Evolutionary conservation across 2,888 invertebrate species (phyloP), one percentile per base, ranked within the genome.

Genomic region (Therioaphis trifolii): DNA sequence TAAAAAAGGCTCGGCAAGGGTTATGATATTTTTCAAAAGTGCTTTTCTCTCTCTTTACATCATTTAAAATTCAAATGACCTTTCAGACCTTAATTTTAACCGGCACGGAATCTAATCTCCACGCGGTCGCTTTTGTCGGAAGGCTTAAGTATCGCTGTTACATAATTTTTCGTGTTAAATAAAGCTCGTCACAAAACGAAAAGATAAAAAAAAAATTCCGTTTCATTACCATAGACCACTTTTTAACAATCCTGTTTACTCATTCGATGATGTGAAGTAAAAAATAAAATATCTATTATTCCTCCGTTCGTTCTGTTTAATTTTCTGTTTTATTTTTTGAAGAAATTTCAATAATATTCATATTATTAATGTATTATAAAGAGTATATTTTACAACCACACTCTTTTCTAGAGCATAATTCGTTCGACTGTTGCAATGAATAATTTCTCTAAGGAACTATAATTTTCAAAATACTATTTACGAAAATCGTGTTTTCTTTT

Each of bases 51-150:
- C 71, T 15, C 29, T 63, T 35, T 24, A 52, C 24, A 52, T 68
- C 15, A 78, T 78, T 78, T 68, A 71, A 80, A 71, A 61, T 80
- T 71, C 61, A 80, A 80, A 80, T 80, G 72, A 72, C 80, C 61
- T 71, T 49, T 61, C 29, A 29, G 27, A 24, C 71, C 61, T 71
- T 72, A 71, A 72, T 80, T 79, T 58, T 29, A 71, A 69, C 55
- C 55, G 40, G 21, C 40, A 40, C 24, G n/a, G 4, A 52, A 55
- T 55, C 52, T 68, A 78, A 78, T 55, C 68, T 68, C 40, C 78
- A 24, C 18, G 21, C 58, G 15, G 49, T 40, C 12, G 52, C 15
- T 68, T 68, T 78, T 78, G 40, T 68, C 3, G 18, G 35, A 68
- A 78, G 35, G 78, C n/a, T 68, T 46, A n/a, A 66, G 21, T 35